Evolutionary conservation across 1,140 invertebrate genomes (phyloP).

Genomic region (Aphaenogaster floridana): DNA sequence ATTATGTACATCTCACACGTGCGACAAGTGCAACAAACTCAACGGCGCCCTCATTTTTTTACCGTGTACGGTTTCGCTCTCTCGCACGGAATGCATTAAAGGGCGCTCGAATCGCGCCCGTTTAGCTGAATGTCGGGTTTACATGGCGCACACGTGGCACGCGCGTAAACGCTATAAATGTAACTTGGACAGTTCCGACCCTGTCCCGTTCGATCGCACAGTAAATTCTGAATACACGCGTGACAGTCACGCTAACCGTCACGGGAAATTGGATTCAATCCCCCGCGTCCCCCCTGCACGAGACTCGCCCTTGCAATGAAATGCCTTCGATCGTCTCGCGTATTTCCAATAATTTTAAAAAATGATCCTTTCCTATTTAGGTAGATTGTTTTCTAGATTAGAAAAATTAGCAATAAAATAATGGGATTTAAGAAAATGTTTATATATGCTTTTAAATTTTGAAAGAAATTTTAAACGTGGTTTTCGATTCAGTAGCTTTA

Average conservation of each 20-base stretch:
- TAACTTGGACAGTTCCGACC: conserved; percentile 54
- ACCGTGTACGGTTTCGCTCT: not conserved
- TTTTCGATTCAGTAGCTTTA: not conserved
- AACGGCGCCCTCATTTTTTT: not conserved
- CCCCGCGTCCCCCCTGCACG: not conserved
- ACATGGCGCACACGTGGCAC: conserved; percentile 24
- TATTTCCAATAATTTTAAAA: conserved; percentile 1
- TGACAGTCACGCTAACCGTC: conserved; percentile 63
- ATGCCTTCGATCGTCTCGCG: not conserved
- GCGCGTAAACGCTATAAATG: conserved; percentile 64
- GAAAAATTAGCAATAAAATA: not conserved
- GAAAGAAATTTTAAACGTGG: not conserved
- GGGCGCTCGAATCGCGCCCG: not conserved
- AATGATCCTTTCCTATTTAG: not conserved
- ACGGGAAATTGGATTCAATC: conserved; percentile 74
- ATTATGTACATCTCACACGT: not conserved
- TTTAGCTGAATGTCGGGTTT: not conserved
- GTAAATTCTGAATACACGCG: conserved; percentile 60
- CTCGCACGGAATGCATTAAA: conserved; percentile 17
- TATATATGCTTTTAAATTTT: too few relatives aligned
- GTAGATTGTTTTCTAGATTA: not conserved
- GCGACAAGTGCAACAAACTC: conserved; percentile 29
- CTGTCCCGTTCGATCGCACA: conserved; percentile 46
- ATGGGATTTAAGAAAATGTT: not conserved
- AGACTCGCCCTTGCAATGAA: not conserved